Evolutionary conservation across 2,113 vertebrate species (phyloP).

Genomic region (Mionectes macconnelli): DNA sequence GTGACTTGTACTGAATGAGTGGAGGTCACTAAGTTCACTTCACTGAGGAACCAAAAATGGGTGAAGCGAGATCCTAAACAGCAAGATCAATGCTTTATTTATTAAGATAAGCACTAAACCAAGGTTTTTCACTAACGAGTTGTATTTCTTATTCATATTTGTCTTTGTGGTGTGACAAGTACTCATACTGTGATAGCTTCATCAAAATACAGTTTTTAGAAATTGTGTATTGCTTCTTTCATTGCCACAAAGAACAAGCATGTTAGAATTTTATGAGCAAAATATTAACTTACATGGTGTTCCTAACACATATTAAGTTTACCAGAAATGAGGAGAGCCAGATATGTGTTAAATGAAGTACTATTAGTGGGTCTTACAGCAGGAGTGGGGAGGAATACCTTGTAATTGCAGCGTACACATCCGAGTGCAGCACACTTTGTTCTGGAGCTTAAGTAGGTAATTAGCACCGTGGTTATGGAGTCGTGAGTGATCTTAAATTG

Average conservation of each 20-base stretch:
- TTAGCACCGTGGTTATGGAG: slow-evolving; percentile 49
- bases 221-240: not conserved
- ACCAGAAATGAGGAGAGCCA: slow-evolving; percentile 1
- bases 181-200: not conserved
- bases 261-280: not conserved
- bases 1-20: not conserved
- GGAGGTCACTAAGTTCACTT: not conserved
- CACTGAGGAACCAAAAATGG: not conserved
- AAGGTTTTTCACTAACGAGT: not conserved
- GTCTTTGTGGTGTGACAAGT: not conserved
- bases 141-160: not conserved
- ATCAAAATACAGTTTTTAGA: slow-evolving; percentile 15
- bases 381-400: slow-evolving; percentile 2
- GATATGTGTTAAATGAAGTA: not conserved
- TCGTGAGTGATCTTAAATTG: slow-evolving; percentile 11
- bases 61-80: not conserved
- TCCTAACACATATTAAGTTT: slow-evolving; percentile 8
- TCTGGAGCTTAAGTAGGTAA: slow-evolving; percentile 72
- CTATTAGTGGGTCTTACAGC: slow-evolving; percentile 19
- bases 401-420: slow-evolving; percentile 50
- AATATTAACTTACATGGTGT: not conserved
- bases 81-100: slow-evolving; percentile 23
- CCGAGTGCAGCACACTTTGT: slow-evolving; percentile 49
- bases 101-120: slow-evolving; percentile 35
- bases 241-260: not conserved